A percentile compares a stretch with the other conserved stretches of the same genome.
Conservation (phyloP, 2,113 vertebrate species). For the Aspiorhynchus laticeps region DNA sequence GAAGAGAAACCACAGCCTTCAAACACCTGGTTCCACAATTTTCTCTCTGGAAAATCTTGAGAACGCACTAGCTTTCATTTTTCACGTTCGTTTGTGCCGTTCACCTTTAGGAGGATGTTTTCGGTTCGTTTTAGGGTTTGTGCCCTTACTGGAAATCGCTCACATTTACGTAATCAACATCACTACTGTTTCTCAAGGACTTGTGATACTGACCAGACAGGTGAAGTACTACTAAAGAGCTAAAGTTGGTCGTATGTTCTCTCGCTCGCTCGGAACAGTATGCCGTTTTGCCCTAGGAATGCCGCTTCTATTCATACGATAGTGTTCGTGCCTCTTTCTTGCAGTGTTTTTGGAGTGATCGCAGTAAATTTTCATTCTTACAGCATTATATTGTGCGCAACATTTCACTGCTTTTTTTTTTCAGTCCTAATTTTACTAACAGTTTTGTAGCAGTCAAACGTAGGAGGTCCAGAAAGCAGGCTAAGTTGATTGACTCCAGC, state of each 20-base stretch:
- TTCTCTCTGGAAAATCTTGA: conserved; percentile 76
- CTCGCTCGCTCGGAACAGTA: too few relatives aligned
- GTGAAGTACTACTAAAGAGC: conserved; percentile 20
- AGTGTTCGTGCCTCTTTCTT: not conserved
- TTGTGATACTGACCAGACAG: not conserved
- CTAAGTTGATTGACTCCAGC: too few relatives aligned
- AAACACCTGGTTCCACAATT: conserved; percentile 74
- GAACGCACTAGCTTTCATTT: not conserved
- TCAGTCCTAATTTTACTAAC: not conserved
- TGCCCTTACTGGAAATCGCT: not conserved
- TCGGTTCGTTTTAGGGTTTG: not conserved
- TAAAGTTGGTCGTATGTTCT: not conserved
- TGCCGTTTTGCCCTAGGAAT: not conserved
- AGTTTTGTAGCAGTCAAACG: not conserved
- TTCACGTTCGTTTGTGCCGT: not conserved
- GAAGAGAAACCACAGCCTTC: conserved; percentile 80
- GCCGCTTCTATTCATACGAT: not conserved
- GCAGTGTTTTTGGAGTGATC: not conserved
- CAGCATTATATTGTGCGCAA: not conserved
- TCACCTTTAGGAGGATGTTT: conserved; percentile 4
- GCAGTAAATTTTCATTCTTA: not conserved
- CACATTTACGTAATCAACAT: conserved; percentile 4
- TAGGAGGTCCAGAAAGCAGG: too few relatives aligned
- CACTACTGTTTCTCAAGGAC: not conserved
- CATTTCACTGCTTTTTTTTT: not conserved